Evolutionary conservation across 2,888 invertebrate genomes (phyloP).

Genomic region (Zeuzera pyrina): DNA sequence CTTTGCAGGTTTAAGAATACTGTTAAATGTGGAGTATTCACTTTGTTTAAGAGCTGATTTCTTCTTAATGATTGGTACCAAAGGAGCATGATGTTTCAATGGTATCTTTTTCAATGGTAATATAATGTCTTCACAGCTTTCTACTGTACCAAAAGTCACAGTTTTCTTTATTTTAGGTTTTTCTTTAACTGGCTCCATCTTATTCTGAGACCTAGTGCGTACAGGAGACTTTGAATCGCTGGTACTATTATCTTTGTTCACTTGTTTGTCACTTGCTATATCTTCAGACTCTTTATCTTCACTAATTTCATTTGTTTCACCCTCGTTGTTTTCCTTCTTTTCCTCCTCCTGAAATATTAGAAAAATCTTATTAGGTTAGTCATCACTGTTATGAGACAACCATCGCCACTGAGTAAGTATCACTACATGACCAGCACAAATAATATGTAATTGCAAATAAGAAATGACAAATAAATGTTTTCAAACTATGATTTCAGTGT

Average conservation of each 20-base stretch:
- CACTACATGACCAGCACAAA: no score
- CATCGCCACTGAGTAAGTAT: no score
- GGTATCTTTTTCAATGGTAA: constrained; percentile 71
- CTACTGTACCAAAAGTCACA: constrained; percentile 76
- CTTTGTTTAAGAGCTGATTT: constrained; percentile 71
- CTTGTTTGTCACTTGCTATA: constrained; percentile 28
- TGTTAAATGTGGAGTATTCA: constrained; percentile 71
- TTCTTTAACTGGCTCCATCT: constrained; percentile 63
- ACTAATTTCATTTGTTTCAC: constrained; percentile 37
- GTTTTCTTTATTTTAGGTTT: constrained; percentile 75
- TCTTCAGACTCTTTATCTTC: constrained; percentile 37
- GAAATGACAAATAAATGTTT: no score
- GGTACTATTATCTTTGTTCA: constrained; percentile 31
- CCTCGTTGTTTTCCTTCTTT: constrained; percentile 63
- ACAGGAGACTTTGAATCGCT: constrained; percentile 56
- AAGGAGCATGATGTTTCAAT: constrained; percentile 73
- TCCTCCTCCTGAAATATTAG: constrained; percentile 56
- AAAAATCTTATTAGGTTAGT: constrained; percentile 4
- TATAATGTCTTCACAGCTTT: constrained; percentile 75
- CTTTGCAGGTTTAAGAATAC: constrained; percentile 76
- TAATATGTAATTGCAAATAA: no score
- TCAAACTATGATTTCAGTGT: no score
- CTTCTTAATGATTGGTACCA: constrained; percentile 76
- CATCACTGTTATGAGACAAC: no score
- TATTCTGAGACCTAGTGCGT: constrained; percentile 63